A percentile compares a stretch with the other conserved stretches of the same genome.
Conservation (phyloP, 2,888 invertebrate genomes). For the Chrysolina oricalcia region DNA sequence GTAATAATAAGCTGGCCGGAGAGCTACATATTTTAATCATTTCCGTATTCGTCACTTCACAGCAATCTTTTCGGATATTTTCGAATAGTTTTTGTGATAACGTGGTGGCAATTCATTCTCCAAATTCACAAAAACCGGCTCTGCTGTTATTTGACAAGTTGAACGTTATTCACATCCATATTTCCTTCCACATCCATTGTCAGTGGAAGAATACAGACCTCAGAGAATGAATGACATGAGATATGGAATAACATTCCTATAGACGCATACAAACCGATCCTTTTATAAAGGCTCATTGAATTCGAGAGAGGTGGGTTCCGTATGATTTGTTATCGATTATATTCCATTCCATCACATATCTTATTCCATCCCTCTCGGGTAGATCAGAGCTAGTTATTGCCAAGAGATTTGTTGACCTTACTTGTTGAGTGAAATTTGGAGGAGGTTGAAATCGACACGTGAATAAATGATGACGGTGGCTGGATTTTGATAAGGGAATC, state of each 20-base stretch:
- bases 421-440: background rate
- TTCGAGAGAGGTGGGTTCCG: background rate
- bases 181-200: background rate
- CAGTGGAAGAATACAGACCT: background rate
- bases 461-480: constrained; percentile 5
- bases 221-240: background rate
- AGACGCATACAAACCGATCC: constrained; percentile 12
- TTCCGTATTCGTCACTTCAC: too few species aligned
- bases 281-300: constrained; percentile 8
- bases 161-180: background rate
- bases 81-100: too few species aligned
- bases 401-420: constrained; percentile 19
- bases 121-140: background rate
- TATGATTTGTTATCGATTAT: constrained; percentile 17
- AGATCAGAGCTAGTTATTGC: background rate
- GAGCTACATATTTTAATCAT: too few species aligned
- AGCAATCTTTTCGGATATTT: too few species aligned
- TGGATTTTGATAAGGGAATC: background rate
- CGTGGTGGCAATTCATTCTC: too few species aligned
- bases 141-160: background rate
- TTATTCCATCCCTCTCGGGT: background rate
- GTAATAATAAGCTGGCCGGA: too few species aligned
- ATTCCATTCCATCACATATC: constrained; percentile 4
- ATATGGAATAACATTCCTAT: background rate
- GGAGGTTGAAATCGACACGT: background rate